phyloP scores from a whole-genome alignment of 2,888 invertebrate genomes.

The Synergus gifuensis region DNA sequence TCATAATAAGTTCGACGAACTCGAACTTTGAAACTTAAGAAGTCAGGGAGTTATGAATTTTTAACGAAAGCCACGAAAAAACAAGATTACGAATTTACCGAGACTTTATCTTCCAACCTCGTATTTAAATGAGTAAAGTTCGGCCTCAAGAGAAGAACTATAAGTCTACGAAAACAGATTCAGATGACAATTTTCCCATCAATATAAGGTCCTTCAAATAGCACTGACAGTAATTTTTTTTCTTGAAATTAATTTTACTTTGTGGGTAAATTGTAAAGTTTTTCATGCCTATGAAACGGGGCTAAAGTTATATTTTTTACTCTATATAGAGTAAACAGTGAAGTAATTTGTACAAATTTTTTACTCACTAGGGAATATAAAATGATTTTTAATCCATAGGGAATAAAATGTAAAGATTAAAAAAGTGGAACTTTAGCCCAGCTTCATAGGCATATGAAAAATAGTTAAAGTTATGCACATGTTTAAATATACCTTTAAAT shows the following conservation, averaged over 20 bases:
- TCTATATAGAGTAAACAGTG: too few relatives aligned
- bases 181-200: neutral
- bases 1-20: constrained; percentile 19
- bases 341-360: too few relatives aligned
- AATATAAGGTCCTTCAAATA: neutral
- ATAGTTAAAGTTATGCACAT: too few relatives aligned
- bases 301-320: too few relatives aligned
- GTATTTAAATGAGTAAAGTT: constrained; percentile 31
- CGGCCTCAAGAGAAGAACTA: neutral
- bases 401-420: too few relatives aligned
- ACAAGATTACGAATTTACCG: constrained; percentile 32
- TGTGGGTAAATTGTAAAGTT: neutral
- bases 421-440: too few relatives aligned
- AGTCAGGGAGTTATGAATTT: constrained; percentile 39
- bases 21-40: constrained; percentile 1
- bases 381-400: too few relatives aligned
- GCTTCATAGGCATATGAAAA: too few relatives aligned
- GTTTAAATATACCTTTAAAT: too few relatives aligned
- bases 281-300: too few relatives aligned
- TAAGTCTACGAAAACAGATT: neutral
- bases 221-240: neutral
- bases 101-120: constrained; percentile 7
- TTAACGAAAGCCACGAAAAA: constrained; percentile 30
- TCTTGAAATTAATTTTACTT: neutral
- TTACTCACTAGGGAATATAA: too few relatives aligned